phyloP scores from a whole-genome alignment of 2,888 invertebrate species.

The Campaea margaritaria region DNA sequence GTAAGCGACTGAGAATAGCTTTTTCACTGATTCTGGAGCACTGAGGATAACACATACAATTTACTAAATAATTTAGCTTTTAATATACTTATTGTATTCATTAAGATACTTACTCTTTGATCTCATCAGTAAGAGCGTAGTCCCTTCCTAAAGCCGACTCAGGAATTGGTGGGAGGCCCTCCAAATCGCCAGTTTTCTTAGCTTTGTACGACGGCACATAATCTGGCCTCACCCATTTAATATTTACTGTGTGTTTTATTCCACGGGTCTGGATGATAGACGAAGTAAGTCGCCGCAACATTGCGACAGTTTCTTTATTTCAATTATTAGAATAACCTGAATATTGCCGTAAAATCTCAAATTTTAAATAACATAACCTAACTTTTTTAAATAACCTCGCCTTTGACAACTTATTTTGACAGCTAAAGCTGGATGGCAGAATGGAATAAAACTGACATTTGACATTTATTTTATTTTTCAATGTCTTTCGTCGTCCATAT shows the following conservation, averaged over 20 bases:
- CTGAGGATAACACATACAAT: constrained; percentile 86
- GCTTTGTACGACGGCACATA: constrained; percentile 88
- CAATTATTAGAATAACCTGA: no score
- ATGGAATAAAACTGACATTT: no score
- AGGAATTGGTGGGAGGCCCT: constrained; percentile 83
- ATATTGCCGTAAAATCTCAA: no score
- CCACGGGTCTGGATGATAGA: constrained; percentile 77
- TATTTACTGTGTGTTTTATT: constrained; percentile 89
- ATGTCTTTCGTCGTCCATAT: no score
- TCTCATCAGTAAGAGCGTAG: constrained; percentile 87
- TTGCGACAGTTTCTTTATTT: constrained; percentile 41
- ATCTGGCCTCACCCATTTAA: constrained; percentile 91
- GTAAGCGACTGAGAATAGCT: constrained; percentile 89
- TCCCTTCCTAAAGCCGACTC: constrained; percentile 76
- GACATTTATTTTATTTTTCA: no score
- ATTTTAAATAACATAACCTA: no score
- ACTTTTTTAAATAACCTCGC: no score
- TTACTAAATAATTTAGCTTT: neutral
- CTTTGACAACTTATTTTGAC: no score
- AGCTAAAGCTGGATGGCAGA: no score
- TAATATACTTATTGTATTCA: neutral
- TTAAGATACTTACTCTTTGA: constrained; percentile 86
- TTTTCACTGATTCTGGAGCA: constrained; percentile 89
- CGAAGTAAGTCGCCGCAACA: constrained; percentile 66
- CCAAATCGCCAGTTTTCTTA: constrained; percentile 89